Percentiles rank a stretch among this genome's conserved stretches.
Evolutionary conservation across 2,888 invertebrate genomes (phyloP).

Genomic region (Diarsia rubi): DNA sequence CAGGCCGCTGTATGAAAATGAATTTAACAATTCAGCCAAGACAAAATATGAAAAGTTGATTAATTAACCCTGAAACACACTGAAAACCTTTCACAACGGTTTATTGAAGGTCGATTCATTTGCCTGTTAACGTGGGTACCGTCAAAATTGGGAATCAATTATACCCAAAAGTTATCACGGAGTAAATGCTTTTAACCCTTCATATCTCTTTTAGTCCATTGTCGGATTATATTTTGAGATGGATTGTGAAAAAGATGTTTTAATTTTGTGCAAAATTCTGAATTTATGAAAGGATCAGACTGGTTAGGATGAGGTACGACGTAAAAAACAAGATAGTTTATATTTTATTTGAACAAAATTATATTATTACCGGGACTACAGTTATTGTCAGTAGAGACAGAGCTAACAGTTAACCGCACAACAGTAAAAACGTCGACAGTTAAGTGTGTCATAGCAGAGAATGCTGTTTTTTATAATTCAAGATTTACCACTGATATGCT

Average conservation of each 20-base stretch:
- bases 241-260: slow-evolving; percentile 18
- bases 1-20: slow-evolving; percentile 5
- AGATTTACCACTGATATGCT: not conserved
- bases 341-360: not conserved
- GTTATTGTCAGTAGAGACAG: not conserved
- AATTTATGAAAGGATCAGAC: not conserved
- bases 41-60: slow-evolving; percentile 62
- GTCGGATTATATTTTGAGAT: slow-evolving; percentile 45
- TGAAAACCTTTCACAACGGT: slow-evolving; percentile 58
- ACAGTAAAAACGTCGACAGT: not conserved
- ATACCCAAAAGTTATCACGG: slow-evolving; percentile 55
- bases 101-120: slow-evolving; percentile 64
- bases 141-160: slow-evolving; percentile 61
- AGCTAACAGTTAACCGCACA: not conserved
- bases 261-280: slow-evolving; percentile 15
- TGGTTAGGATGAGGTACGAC: not conserved
- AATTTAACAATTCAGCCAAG: slow-evolving; percentile 17
- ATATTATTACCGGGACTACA: no score
- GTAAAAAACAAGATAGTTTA: not conserved
- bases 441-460: not conserved
- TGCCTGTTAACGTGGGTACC: slow-evolving; percentile 46
- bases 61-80: slow-evolving; percentile 58
- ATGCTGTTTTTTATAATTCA: not conserved
- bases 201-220: slow-evolving; percentile 42
- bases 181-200: slow-evolving; percentile 55